These are phyloP conservation scores for Adineta ricciae DNA, from an alignment of 2,888 invertebrate genomes.

Conservation along the genomic window DNA sequence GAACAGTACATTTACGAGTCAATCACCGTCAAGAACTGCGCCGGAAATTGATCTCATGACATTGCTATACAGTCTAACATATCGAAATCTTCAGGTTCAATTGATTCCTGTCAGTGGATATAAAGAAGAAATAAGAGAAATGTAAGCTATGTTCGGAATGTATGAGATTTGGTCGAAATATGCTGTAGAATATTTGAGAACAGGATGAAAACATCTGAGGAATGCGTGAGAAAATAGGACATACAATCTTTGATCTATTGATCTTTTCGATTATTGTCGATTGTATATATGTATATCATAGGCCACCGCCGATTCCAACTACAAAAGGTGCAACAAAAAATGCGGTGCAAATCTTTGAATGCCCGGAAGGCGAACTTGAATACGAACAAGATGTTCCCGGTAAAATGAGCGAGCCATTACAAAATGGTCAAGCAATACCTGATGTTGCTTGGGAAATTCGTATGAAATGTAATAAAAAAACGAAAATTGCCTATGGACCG, in stretches of 20 bases:
- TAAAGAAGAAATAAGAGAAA: not conserved
- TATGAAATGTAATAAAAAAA: conserved; percentile 70
- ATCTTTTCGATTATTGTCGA: too few species aligned
- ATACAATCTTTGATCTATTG: too few species aligned
- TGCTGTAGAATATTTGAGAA: too few species aligned
- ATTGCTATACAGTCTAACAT: not conserved
- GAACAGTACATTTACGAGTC: not conserved
- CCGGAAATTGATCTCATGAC: not conserved
- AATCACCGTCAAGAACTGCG: not conserved
- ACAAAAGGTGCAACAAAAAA: not conserved
- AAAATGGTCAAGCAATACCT: not conserved
- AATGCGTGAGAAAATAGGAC: too few species aligned
- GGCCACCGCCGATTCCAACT: not conserved
- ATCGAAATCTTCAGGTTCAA: not conserved
- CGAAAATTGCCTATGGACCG: conserved; percentile 91
- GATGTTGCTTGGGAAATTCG: not conserved
- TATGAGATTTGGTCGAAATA: too few species aligned
- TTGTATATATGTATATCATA: not conserved
- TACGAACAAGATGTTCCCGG: conserved; percentile 34
- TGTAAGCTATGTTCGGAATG: not conserved
- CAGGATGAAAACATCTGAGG: too few species aligned
- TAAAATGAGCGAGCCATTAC: not conserved
- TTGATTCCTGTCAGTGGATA: not conserved
- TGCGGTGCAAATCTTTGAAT: conserved; percentile 18
- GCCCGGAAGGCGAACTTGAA: conserved; percentile 25